Evolutionary conservation across 2,888 invertebrate species (phyloP), one percentile per base, ranked within the genome.

Genomic region (Rhodophaea formosa): DNA sequence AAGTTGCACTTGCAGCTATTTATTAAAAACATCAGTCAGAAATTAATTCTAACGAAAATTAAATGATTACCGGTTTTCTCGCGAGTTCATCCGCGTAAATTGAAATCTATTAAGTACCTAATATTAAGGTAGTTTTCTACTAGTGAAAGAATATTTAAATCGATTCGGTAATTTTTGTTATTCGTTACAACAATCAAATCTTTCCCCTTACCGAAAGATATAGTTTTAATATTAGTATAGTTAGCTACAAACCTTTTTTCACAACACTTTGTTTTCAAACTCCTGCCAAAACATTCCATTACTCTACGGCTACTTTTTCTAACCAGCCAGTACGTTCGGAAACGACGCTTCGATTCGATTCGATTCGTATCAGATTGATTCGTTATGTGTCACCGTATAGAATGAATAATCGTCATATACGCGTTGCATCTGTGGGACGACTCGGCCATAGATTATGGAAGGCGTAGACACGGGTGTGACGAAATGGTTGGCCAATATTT

Each of bases 311-410:
- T 29, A 49, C 43, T 55, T 55, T 56, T 56, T 49, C 56, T 49
- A 49, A 56, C 42, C 49, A 42, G 29, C 49, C 56, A 56, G 56
- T 56, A 43, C 60, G 59, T 59, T 65, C 61, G 59, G 61, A 62
- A 54, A 63, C 59, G 61, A 46, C 39, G 57, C 45, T 46, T 53
- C 39, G 52, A 39, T 79, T 76, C 77, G 80, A 80, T 80, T 76
- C 74, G 77, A 77, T 69, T 77, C 82, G 82, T 74, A 72, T 72
- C 80, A 62, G 82, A 88, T 88, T 85, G 88, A 89, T 89, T 88
- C 87, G 88, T 89, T 79, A 87, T 84, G 82, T 89, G 89, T 88
- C 88, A 77, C 88, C 88, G 86, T 88, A 75, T 59, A 80, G 77
- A 90, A 90, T 89, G 89, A 89, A 78, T 89, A 90, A 90, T 89